Evolutionary conservation across 2,113 vertebrate species (phyloP), one percentile per base, ranked within the genome.

Genomic region (Corythornis cristatus): DNA sequence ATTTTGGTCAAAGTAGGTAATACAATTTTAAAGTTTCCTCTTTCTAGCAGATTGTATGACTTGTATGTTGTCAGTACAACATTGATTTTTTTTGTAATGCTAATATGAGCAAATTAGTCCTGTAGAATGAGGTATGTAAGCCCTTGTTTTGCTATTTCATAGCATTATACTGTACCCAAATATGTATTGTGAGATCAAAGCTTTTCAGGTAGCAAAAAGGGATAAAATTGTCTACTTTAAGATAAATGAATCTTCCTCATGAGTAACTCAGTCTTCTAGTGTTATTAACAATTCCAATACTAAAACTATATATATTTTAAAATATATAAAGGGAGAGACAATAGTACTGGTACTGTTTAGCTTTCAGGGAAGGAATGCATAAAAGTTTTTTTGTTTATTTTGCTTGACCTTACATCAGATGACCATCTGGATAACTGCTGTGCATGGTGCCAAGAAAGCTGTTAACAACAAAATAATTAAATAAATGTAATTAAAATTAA

Each of bases 401-500:
- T 91, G 6, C 43, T 74, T 93, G 88, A 95, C 88, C 91, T 95
- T 71, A 73, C 17, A 95, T 93, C 62, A 84, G 74, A 94, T 92
- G 80, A 83, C 77, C 93, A 92, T 95, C 93, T 96, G 93, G 88
- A 71, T 90, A 94, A 89, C 46, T 82, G 58, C 62, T 87, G 46
- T 53, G 48, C 43, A 16, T 3, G 16, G 21, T 90, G 91, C 88
- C 80, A 94, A 95, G 83, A 94, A 88, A 84, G 16, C 51, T 23
- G 58, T 76, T 89, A 92, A 84, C 64, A 50, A 53, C 51, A 61
- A 57, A 93, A 94, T 83, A 96, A 95, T 93, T 93, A 96, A 96
- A 93, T 94, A 85, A 87, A 62, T 76, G 10, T 23, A 94, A 96
- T 96, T 95, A 90, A 94, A 96, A 93, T 90, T 31, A 92, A 95